Base-by-base conservation (phyloP, 2,113 vertebrate species). In the Cervus canadensis region DNA sequence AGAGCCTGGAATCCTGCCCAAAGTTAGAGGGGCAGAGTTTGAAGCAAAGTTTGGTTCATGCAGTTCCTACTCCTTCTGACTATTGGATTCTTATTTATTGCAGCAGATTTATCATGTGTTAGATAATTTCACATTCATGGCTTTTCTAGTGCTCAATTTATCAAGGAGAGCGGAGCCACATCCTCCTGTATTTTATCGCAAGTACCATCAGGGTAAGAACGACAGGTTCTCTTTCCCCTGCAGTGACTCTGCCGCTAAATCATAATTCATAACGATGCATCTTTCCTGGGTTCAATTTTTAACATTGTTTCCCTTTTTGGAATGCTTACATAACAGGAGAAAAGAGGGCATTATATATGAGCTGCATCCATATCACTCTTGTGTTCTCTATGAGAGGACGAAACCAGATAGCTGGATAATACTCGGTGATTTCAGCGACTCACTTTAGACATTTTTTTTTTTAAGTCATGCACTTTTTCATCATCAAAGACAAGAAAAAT, bases 51-150 rank as follows among this genome's bases (percentile, higher is more conserved):
- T 98, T 82, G 92, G 76, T 88, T 96, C 83, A 28, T 10, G 2
- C 84, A 91, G 40, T 62, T 60, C 89, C 33, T 43, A 87, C 64
- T 96, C 89, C 89, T 97, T 96, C 45, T 95, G 87, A 96, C 92
- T 98, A 96, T 84, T 94, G 82, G 48, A 62, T 94, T 97, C 97
- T 96, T 97, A 97, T 98, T 98, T 98, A 97, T 98, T 97, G 84
- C 26, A 98, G 84, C 25, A 98, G 97, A 98, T 98, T 98, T 98
- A 97, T 98, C 64, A 97, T 98, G 92, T 98, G 79, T 92, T 97
- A 97, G 96, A 97, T 98, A 98, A 98, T 98, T 98, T 93, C 98
- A 93, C 87, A 97, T 98, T 98, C 98, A 98, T 96, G 95, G 94
- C 57, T 98, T 98, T 98, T 97, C 90, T 95, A 97, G 95, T 52